phyloP scores from a whole-genome alignment of 2,888 invertebrate species.

The Megaustenia siamemsis region DNA sequence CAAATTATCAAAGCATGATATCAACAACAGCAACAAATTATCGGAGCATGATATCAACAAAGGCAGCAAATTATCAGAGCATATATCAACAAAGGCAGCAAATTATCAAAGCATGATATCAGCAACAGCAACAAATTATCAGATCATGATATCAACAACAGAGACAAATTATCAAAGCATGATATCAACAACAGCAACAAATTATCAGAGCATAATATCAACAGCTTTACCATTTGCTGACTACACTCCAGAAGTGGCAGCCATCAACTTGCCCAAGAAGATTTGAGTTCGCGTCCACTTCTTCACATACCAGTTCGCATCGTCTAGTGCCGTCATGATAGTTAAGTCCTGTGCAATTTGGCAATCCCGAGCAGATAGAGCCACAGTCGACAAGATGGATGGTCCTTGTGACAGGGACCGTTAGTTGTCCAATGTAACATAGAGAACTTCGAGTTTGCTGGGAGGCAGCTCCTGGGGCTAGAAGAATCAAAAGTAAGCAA shows the following conservation, averaged over 20 bases:
- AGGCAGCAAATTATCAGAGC: no score
- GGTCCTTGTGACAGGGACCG: neutral
- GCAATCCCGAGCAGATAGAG: neutral
- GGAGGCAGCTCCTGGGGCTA: neutral
- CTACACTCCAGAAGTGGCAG: conserved; percentile 6
- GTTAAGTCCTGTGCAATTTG: conserved; percentile 4
- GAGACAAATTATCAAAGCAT: no score
- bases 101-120: no score
- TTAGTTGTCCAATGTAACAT: neutral
- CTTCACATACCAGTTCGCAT: conserved; percentile 30
- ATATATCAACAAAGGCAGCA: neutral
- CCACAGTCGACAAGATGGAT: conserved; percentile 8
- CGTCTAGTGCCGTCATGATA: neutral
- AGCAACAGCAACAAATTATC: no score
- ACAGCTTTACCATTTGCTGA: neutral
- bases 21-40: no score
- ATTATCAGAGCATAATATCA: no score
- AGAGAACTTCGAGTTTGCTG: neutral
- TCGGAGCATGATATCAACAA: no score
- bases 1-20: no score
- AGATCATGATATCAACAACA: no score
- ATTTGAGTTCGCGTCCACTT: neutral
- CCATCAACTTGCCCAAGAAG: neutral
- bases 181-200: no score
- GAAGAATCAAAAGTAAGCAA: neutral